Evolutionary conservation across 2,888 invertebrate species (phyloP).

Genomic region (Aproaerema taeniolella): DNA sequence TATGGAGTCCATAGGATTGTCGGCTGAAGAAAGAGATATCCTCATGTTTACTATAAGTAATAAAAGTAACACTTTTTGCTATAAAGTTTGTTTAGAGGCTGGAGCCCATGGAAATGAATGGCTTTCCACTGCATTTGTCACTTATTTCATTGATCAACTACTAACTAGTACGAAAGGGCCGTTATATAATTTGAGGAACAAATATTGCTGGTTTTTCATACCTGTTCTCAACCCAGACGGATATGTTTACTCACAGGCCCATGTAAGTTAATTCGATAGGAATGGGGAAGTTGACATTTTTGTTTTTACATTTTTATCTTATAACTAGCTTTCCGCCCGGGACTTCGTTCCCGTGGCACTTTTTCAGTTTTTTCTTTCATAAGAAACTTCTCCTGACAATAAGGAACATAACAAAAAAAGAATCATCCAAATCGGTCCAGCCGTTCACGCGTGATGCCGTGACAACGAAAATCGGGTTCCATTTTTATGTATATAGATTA

Average conservation of each 20-base stretch:
- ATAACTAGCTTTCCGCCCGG: too few relatives aligned
- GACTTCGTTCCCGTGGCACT: too few relatives aligned
- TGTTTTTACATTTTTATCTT: too few relatives aligned
- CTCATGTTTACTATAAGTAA: constrained; percentile 33
- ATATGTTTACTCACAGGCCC: constrained; percentile 79
- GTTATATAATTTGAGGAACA: constrained; percentile 32
- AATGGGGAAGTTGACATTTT: too few relatives aligned
- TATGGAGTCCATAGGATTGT: constrained; percentile 47
- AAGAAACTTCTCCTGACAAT: too few relatives aligned
- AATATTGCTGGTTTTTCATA: constrained; percentile 82
- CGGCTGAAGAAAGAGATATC: constrained; percentile 60
- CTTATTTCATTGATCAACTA: constrained; percentile 76
- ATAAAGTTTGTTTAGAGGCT: constrained; percentile 71
- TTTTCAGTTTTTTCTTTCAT: too few relatives aligned
- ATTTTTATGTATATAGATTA: too few relatives aligned
- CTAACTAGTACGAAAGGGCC: constrained; percentile 24
- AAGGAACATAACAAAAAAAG: too few relatives aligned
- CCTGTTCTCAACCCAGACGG: constrained; percentile 87
- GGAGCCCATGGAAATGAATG: constrained; percentile 86
- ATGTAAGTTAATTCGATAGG: too few relatives aligned
- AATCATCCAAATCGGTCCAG: too few relatives aligned
- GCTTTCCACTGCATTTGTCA: constrained; percentile 79
- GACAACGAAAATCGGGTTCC: too few relatives aligned
- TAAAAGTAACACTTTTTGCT: constrained; percentile 6
- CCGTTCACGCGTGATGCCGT: too few relatives aligned